phyloP scores from a whole-genome alignment of 2,888 invertebrate species.

The Neocrepidodera transversa region DNA sequence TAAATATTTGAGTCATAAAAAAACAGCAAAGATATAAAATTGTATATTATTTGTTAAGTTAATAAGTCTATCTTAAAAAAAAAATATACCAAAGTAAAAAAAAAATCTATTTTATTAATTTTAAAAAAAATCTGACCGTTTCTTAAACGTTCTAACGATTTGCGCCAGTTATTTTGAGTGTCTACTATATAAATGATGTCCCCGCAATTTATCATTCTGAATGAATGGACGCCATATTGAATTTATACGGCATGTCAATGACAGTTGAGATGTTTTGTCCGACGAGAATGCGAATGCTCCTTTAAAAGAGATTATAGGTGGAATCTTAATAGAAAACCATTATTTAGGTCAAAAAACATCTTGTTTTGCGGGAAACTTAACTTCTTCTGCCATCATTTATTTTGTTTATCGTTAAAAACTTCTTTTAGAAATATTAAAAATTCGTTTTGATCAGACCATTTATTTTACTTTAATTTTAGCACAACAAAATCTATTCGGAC shows the following conservation, averaged over 20 bases:
- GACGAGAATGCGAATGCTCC: slow-evolving; percentile 46
- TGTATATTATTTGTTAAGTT: too few species aligned
- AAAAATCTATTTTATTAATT: too few species aligned
- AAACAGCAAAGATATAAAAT: too few species aligned
- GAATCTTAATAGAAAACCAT: slow-evolving; percentile 46
- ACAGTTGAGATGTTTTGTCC: slow-evolving; percentile 50
- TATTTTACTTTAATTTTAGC: too few species aligned
- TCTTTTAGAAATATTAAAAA: too few species aligned
- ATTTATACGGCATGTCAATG: slow-evolving; percentile 50
- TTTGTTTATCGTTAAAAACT: too few species aligned
- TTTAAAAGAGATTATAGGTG: slow-evolving; percentile 44
- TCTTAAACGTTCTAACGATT: slow-evolving; percentile 26
- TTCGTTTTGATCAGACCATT: too few species aligned
- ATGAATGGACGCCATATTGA: slow-evolving; percentile 51
- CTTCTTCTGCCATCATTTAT: slow-evolving; percentile 13
- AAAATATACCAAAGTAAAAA: too few species aligned
- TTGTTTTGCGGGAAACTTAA: slow-evolving; percentile 30
- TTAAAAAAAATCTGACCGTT: slow-evolving; percentile 10
- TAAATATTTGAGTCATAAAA: too few species aligned
- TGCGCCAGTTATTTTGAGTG: slow-evolving; percentile 33
- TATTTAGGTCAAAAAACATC: slow-evolving; percentile 31
- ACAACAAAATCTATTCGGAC: too few species aligned
- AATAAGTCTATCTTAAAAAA: too few species aligned
- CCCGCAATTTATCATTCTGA: slow-evolving; percentile 50
- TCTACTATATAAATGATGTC: slow-evolving; percentile 48